Conservation (phyloP, 2,797 vertebrate genomes). For the Discoglossus pictus region DNA sequence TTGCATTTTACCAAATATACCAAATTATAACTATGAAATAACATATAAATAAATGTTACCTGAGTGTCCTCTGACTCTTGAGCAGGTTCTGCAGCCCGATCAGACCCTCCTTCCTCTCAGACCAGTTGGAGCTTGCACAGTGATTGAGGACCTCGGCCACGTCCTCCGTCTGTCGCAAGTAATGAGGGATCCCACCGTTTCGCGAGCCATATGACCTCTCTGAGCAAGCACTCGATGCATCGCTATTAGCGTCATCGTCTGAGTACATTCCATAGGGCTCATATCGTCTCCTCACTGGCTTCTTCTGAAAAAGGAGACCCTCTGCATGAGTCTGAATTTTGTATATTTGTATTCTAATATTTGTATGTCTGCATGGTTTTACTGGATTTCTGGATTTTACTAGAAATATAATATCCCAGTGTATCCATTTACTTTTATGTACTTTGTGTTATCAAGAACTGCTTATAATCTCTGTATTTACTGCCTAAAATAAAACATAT, state of each 20-base stretch:
- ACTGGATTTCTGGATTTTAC: too few species aligned
- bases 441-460: too few species aligned
- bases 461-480: too few species aligned
- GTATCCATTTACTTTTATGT: too few species aligned
- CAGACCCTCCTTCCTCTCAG: conserved; percentile 93
- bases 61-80: conserved; percentile 85
- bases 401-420: too few species aligned
- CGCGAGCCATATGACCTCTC: conserved; percentile 92
- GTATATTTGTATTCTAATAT: too few species aligned
- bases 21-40: too few species aligned
- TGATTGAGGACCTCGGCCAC: conserved; percentile 97
- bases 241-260: conserved; percentile 92
- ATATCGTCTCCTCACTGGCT: conserved; percentile 86
- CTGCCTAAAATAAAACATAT: too few species aligned
- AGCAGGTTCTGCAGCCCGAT: conserved; percentile 88
- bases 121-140: conserved; percentile 98
- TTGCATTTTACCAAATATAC: too few species aligned
- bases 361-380: too few species aligned
- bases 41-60: conserved; percentile 70
- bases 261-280: conserved; percentile 93
- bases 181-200: conserved; percentile 90
- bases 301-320: conserved; percentile 75
- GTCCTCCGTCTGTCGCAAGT: conserved; percentile 91
- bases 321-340: too few species aligned
- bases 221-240: conserved; percentile 92